These are phyloP conservation scores for Anhinga anhinga DNA, from an alignment of 2,113 vertebrate species.

Conservation along the genomic window DNA sequence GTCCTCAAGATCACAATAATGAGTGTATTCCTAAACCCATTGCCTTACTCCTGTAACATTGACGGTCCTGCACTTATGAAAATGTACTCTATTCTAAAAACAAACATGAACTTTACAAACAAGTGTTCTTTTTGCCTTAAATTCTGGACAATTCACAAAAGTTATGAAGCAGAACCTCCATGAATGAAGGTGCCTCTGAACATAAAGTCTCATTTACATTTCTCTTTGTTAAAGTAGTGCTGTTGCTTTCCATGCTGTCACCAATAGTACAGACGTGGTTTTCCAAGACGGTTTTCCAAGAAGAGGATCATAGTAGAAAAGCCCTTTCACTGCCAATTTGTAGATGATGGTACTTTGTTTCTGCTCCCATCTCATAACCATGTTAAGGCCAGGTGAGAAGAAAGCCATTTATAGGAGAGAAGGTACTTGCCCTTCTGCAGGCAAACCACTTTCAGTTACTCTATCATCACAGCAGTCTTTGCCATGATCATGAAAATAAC, in stretches of 20 bases:
- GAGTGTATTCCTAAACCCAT: not conserved
- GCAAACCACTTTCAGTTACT: not conserved
- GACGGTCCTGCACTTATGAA: not conserved
- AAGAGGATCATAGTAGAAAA: not conserved
- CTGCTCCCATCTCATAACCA: not conserved
- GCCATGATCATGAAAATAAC: not conserved
- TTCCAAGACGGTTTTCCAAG: not conserved
- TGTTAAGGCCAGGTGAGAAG: not conserved
- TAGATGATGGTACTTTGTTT: not conserved
- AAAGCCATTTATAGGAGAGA: accelerated
- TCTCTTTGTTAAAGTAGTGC: not conserved
- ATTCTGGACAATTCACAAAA: not conserved
- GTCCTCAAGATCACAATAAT: not conserved
- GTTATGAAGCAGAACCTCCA: not conserved
- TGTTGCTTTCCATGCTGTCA: not conserved
- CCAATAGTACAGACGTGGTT: not conserved
- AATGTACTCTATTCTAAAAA: accelerated
- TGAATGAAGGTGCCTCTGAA: not conserved
- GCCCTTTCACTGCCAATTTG: not conserved
- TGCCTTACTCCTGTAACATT: not conserved
- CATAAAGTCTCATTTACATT: not conserved
- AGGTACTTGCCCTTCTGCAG: not conserved
- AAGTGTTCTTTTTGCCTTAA: not conserved
- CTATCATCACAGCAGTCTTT: not conserved
- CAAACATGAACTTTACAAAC: not conserved